phyloP scores from a whole-genome alignment of 1,140 invertebrate genomes.

The Trachelipus rathkii region DNA sequence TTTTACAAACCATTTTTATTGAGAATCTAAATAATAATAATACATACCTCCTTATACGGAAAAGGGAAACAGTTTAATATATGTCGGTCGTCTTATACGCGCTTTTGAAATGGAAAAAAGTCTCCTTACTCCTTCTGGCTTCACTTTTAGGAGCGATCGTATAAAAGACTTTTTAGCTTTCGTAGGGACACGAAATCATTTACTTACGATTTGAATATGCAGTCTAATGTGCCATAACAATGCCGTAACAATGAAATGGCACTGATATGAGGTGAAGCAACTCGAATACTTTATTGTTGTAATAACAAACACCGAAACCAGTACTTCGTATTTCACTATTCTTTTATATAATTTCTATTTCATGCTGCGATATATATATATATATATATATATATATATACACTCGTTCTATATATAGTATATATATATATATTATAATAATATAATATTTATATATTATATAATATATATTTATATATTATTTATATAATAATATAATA shows the following conservation, averaged over 20 bases:
- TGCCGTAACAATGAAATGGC: not conserved
- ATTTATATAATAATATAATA: conserved; percentile 11
- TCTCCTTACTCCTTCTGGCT: not conserved
- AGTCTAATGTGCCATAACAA: not conserved
- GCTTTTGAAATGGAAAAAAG: not conserved
- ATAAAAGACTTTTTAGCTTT: not conserved
- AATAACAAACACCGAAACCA: too few relatives aligned
- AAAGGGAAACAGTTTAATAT: not conserved
- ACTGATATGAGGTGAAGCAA: not conserved
- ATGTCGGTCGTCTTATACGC: not conserved
- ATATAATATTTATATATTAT: conserved; percentile 5
- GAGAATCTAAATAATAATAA: not conserved
- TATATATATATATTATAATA: not conserved
- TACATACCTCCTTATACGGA: not conserved
- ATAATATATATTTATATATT: conserved; percentile 11
- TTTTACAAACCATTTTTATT: conserved; percentile 7
- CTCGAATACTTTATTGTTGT: too few relatives aligned
- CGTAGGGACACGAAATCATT: not conserved
- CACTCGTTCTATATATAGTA: conserved; percentile 9
- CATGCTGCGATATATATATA: not conserved
- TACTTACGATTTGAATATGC: not conserved
- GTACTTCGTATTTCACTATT: too few relatives aligned
- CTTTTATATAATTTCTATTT: too few relatives aligned
- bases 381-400: conserved; percentile 15
- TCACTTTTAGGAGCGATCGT: not conserved